phyloP scores from a whole-genome alignment of 1,140 invertebrate genomes.

The Ips typographus region DNA sequence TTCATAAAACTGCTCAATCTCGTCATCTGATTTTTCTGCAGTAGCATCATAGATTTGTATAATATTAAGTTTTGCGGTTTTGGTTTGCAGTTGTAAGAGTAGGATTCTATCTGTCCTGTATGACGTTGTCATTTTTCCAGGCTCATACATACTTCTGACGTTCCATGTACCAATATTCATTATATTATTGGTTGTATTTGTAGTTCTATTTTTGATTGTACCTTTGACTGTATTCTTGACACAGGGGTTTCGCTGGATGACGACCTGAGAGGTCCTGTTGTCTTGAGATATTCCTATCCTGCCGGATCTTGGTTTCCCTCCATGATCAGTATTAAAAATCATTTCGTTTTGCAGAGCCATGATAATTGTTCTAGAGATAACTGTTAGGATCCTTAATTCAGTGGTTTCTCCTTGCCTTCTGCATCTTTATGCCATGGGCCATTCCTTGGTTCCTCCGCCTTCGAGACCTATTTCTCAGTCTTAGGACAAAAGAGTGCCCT shows the following conservation, averaged over 20 bases:
- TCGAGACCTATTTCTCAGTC: too few relatives aligned
- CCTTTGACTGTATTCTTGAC: conserved; percentile 6
- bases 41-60: too few relatives aligned
- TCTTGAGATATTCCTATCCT: conserved; percentile 3
- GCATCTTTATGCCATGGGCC: background rate
- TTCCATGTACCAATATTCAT: too few relatives aligned
- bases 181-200: background rate
- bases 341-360: conserved; percentile 8
- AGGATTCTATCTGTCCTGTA: too few relatives aligned
- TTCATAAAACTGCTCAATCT: conserved; percentile 5
- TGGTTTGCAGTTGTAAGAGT: too few relatives aligned
- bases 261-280: conserved; percentile 5
- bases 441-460: too few relatives aligned
- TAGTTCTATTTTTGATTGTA: background rate
- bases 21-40: background rate
- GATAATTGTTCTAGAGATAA: conserved; percentile 5
- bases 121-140: too few relatives aligned
- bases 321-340: conserved; percentile 11
- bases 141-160: too few relatives aligned
- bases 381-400: background rate
- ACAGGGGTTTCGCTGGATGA: background rate
- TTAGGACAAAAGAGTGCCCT: too few relatives aligned
- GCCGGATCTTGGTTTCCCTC: conserved; percentile 9
- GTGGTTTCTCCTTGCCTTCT: background rate
- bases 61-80: too few relatives aligned